Base-by-base conservation (phyloP, 2,113 vertebrate genomes). In the Urocynchramus pylzowi region DNA sequence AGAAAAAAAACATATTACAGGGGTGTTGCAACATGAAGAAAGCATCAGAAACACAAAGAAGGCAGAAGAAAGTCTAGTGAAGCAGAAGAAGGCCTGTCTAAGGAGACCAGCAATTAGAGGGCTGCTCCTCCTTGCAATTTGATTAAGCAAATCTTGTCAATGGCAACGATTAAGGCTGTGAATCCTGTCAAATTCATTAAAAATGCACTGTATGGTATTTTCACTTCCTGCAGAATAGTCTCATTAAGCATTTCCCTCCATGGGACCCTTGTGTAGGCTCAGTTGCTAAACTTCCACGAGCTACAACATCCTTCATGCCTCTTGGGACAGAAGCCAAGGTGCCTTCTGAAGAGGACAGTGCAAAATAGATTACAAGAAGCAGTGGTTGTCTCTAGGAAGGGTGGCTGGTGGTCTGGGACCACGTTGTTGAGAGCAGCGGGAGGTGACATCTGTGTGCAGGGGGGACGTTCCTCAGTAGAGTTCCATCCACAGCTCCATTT, bases 391-490 rank as follows among this genome's bases (percentile, higher is more conserved):
- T 68, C 77, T 67, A 12, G 35, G 44, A 70, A 86, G n/a, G 31
- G 15, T 1, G 1, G 31, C 24, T 0, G 0, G 9, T 61, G 67
- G n/a, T 33, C 63, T 70, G 49, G 50, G 75, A 44, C 30, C 4
- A 2, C 44, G 8, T 0, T 74, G 75, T 41, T 63, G 52, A 56
- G 35, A 63, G 69, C 21, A 47, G 8, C 24, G 54, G 33, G 59
- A 69, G 41, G 37, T 47, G 56, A 33, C 64, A 60, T 28, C 31
- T 6, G 0, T n/a, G 54, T 53, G 65, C 47, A 74, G 74, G 78
- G 41, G 61, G 28, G n/a, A 26, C 0, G 0, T 78, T 79, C 59
- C 50, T 76, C 24, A 2, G 15, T 1, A 18, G 12, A 9, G 14
- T 67, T 61, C 59, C 35, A 24, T 41, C 22, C 18, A 59, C 50